Evolutionary conservation across 2,113 vertebrate genomes (phyloP).

Genomic region (Pterophyllum scalare): DNA sequence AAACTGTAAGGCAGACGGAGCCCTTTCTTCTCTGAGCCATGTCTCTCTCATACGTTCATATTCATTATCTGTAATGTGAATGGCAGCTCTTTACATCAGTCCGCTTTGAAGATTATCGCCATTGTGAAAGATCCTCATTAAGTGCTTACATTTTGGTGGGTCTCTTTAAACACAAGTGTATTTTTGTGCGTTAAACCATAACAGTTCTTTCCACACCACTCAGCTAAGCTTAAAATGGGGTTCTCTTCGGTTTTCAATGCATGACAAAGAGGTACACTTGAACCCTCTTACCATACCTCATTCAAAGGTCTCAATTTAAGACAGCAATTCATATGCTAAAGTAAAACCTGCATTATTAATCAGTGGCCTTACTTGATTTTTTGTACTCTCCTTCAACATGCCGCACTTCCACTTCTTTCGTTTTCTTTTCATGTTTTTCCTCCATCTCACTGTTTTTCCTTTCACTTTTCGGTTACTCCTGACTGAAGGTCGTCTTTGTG

Average conservation of each 20-base stretch:
- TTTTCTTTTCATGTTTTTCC: slow-evolving; percentile 16
- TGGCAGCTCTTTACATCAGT: slow-evolving; percentile 40
- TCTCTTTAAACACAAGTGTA: slow-evolving; percentile 38
- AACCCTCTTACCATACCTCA: slow-evolving; percentile 38
- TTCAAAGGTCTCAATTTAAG: slow-evolving; percentile 46
- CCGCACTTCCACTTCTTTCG: slow-evolving; percentile 24
- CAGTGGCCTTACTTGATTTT: slow-evolving; percentile 45
- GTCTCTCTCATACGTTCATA: background rate
- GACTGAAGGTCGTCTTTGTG: slow-evolving; percentile 40
- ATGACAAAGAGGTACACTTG: slow-evolving; percentile 58
- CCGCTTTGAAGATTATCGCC: slow-evolving; percentile 73
- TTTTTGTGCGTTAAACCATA: slow-evolving; percentile 52
- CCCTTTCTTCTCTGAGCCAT: slow-evolving; percentile 15
- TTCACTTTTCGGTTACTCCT: slow-evolving; percentile 19
- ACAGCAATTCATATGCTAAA: slow-evolving; percentile 65
- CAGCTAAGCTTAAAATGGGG: slow-evolving; percentile 48
- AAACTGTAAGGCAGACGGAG: slow-evolving; percentile 65
- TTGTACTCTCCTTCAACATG: slow-evolving; percentile 7
- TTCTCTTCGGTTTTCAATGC: slow-evolving; percentile 46
- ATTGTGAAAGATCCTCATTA: slow-evolving; percentile 66
- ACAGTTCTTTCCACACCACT: slow-evolving; percentile 29
- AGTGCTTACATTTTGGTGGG: slow-evolving; percentile 48
- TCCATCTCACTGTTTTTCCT: background rate
- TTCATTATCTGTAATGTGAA: slow-evolving; percentile 42
- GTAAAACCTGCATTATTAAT: slow-evolving; percentile 49